Percentiles rank a stretch among this genome's conserved stretches.
Evolutionary conservation across 2,888 invertebrate genomes (phyloP).

Genomic region (Chorisops tibialis): DNA sequence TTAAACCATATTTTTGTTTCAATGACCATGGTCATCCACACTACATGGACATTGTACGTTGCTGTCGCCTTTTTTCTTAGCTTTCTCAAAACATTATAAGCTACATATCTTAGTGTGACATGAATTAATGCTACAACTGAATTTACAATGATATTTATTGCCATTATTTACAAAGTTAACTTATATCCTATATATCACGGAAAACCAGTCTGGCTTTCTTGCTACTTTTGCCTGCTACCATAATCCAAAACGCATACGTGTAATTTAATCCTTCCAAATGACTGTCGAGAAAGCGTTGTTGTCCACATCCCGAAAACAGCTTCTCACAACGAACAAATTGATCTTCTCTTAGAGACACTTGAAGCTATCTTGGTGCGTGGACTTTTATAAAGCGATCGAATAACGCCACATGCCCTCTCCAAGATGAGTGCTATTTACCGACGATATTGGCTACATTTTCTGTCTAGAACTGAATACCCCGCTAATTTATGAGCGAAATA

Average conservation of each 20-base stretch:
- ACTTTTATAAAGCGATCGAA: background rate
- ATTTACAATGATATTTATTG: too few relatives aligned
- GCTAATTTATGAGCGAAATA: slow-evolving; percentile 19
- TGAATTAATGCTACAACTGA: too few relatives aligned
- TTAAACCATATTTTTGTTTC: too few relatives aligned
- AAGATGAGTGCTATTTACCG: background rate
- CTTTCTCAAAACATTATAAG: too few relatives aligned
- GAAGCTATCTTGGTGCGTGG: background rate
- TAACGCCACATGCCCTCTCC: background rate
- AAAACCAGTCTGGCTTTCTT: too few relatives aligned
- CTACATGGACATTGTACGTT: too few relatives aligned
- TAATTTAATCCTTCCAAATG: slow-evolving; percentile 17
- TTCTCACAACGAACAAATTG: slow-evolving; percentile 11
- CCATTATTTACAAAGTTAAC: too few relatives aligned
- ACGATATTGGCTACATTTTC: slow-evolving; percentile 8
- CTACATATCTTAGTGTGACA: too few relatives aligned
- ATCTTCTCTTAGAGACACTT: slow-evolving; percentile 9
- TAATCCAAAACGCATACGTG: slow-evolving; percentile 2
- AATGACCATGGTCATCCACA: too few relatives aligned
- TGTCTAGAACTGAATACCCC: slow-evolving; percentile 6
- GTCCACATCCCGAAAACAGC: slow-evolving; percentile 11
- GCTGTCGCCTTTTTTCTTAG: too few relatives aligned
- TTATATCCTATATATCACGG: too few relatives aligned
- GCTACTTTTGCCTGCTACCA: slow-evolving; percentile 3
- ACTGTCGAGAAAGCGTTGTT: slow-evolving; percentile 17